Evolutionary conservation across 1,140 invertebrate genomes (phyloP), one percentile per base, ranked within the genome.

Genomic region (Aphaenogaster floridana): DNA sequence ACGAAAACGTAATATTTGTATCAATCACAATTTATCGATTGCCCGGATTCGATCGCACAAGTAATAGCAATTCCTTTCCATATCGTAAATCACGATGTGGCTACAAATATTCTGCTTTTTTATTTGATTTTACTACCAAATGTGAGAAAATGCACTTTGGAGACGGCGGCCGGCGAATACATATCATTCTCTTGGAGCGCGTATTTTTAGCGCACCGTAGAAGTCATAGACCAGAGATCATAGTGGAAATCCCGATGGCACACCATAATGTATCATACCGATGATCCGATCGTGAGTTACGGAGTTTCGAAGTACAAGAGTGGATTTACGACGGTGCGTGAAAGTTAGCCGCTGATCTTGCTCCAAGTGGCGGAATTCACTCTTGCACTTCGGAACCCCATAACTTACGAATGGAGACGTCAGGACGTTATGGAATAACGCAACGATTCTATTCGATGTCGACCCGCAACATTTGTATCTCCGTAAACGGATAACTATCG

Each of bases 281-380:
- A 89, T 91, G 89, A 91, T 91, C 87, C 90, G 89, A 91, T 91
- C 90, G 78, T 89, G 87, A 91, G 90, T 91, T 91, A 91, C 87
- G 68, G 90, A 91, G 89, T 91, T 91, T 89, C 84, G 72, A 89
- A 91, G 90, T 89, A 89, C 89, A 87, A 74, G 87, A 91, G 83
- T 89, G 89, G 87, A 91, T 91, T 91, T 91, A 91, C 90, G 89
- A 89, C 77, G 66, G 90, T 91, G 87, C 90, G 90, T 91, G 90
- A 81, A 91, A 91, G 90, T 91, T 91, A 91, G 87, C 87, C 89
- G 90, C 87, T 91, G 90, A 91, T 91, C 90, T 90, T 59, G 84
- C 83, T 91, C 78, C 90, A 91, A 91, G 90, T 91, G 87, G 81
- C 57, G 87, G 83, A 90, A 91, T 91, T 91, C 90, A 91, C 90